A percentile compares a stretch with the other conserved stretches of the same genome.
phyloP scores from a whole-genome alignment of 2,113 vertebrate species.

The Piaya cayana region DNA sequence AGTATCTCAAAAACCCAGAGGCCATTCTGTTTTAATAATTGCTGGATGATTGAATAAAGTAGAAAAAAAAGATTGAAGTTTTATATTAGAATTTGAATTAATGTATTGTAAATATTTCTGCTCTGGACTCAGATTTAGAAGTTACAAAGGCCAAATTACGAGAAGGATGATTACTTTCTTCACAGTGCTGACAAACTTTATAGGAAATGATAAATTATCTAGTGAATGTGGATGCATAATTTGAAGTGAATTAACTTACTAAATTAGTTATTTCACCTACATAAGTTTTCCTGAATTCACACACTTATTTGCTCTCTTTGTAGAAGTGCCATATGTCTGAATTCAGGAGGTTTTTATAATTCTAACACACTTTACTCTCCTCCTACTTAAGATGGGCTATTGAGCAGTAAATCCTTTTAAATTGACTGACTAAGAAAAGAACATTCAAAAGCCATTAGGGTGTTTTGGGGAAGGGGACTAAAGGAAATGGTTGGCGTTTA shows the following conservation, averaged over 20 bases:
- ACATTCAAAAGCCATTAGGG: background rate
- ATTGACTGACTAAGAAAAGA: background rate
- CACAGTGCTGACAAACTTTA: background rate
- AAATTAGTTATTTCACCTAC: background rate
- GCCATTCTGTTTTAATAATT: background rate
- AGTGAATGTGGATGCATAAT: background rate
- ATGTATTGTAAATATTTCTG: background rate
- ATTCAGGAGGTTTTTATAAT: background rate
- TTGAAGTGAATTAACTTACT: background rate
- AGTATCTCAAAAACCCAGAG: background rate
- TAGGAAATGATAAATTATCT: background rate
- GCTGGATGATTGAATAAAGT: background rate
- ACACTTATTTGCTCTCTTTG: background rate
- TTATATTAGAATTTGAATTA: background rate
- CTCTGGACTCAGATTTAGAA: background rate
- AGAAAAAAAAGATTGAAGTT: background rate
- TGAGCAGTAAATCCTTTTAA: background rate
- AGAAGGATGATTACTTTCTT: background rate
- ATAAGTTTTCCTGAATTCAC: background rate
- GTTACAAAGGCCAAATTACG: background rate
- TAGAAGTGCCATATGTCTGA: background rate
- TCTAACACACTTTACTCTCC: background rate
- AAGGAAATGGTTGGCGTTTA: background rate
- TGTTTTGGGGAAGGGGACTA: background rate
- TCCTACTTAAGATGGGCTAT: background rate